phyloP scores from a whole-genome alignment of 2,888 invertebrate genomes.

The Sarcophaga variegata region DNA sequence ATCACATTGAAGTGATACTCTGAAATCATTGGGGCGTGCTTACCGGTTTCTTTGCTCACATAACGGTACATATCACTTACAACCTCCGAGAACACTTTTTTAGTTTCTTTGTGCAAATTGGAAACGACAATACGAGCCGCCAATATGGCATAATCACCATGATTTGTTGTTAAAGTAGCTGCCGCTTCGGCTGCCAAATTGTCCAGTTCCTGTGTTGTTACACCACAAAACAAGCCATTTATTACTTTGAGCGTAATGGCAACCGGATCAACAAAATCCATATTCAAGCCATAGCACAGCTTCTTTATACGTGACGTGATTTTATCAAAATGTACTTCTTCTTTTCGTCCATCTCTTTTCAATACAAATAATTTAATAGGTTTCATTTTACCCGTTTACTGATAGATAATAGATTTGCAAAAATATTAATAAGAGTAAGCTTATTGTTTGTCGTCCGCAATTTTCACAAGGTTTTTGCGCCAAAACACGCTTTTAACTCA shows the following conservation, averaged over 20 bases:
- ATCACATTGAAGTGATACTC: conserved; percentile 91
- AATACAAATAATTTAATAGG: conserved; percentile 82
- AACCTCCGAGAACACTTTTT: conserved; percentile 97
- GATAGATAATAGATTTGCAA: too few species aligned
- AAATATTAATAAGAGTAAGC: too few species aligned
- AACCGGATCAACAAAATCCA: conserved; percentile 97
- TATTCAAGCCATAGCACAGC: conserved; percentile 96
- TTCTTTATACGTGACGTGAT: conserved; percentile 98
- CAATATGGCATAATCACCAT: conserved; percentile 96
- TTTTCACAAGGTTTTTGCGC: conserved; percentile 49
- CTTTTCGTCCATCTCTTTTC: conserved; percentile 90
- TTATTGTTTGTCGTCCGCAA: neutral
- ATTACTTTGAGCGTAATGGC: conserved; percentile 95
- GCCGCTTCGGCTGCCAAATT: conserved; percentile 99
- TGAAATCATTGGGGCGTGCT: conserved; percentile 92
- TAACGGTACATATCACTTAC: conserved; percentile 92
- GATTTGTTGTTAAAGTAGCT: conserved; percentile 98
- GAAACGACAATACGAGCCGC: conserved; percentile 97
- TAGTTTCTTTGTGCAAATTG: conserved; percentile 99
- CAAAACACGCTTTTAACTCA: conserved; percentile 48
- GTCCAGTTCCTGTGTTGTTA: conserved; percentile 98
- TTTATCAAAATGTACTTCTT: conserved; percentile 98
- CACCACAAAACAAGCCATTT: conserved; percentile 96
- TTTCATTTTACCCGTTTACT: conserved; percentile 52
- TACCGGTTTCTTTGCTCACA: conserved; percentile 88